Conservation (phyloP, 2,797 vertebrate genomes). For the Remorina albescens region DNA sequence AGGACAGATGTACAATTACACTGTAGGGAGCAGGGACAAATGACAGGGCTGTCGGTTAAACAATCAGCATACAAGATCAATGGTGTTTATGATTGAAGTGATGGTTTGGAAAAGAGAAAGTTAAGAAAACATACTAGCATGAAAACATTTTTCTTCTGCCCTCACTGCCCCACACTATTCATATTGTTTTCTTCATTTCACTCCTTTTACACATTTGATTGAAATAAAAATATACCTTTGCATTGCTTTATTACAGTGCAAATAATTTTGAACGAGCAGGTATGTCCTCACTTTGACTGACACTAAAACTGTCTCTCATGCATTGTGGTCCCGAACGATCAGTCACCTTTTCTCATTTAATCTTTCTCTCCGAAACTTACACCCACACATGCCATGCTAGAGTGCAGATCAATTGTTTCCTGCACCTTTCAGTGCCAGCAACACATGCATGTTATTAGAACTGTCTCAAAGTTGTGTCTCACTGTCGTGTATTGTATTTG, state of each 20-base stretch:
- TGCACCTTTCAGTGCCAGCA: conserved; percentile 18
- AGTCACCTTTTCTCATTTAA: not conserved
- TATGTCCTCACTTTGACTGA: not conserved
- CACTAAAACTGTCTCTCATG: not conserved
- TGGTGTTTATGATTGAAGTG: conserved; percentile 35
- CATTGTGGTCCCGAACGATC: not conserved
- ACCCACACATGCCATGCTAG: not conserved
- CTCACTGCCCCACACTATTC: not conserved
- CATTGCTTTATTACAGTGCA: conserved; percentile 3
- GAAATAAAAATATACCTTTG: not conserved
- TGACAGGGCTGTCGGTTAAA: conserved; percentile 59
- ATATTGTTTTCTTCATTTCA: conserved; percentile 2
- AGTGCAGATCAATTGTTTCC: conserved; percentile 15
- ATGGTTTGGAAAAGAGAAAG: conserved; percentile 45
- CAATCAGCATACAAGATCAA: conserved; percentile 42
- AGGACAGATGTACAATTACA: conserved; percentile 57
- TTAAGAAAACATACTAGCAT: conserved; percentile 10
- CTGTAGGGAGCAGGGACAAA: conserved; percentile 56
- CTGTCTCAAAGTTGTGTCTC: conserved; percentile 42
- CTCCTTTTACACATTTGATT: conserved; percentile 8
- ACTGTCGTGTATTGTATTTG: conserved; percentile 37
- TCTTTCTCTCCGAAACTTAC: not conserved
- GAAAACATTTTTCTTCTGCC: conserved; percentile 9
- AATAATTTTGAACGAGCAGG: conserved; percentile 14
- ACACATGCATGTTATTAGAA: conserved; percentile 51